A percentile compares a stretch with the other conserved stretches of the same genome.
Evolutionary conservation across 2,113 vertebrate species (phyloP).

Genomic region (Serinus canaria): DNA sequence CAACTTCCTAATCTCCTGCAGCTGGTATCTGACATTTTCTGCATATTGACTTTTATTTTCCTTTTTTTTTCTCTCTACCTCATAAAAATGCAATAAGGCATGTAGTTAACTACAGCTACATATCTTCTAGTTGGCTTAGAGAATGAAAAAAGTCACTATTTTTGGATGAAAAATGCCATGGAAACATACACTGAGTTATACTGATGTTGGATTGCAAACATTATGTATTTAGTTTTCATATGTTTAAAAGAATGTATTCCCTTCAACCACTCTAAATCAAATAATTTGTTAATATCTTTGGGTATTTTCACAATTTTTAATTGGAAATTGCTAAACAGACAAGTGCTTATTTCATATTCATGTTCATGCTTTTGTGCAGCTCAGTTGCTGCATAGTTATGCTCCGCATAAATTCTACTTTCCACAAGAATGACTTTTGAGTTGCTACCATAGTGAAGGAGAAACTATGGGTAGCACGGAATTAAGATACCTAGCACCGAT

Average conservation of each 20-base stretch:
- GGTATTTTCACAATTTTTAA: not conserved
- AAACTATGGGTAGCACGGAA: not conserved
- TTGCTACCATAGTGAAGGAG: not conserved
- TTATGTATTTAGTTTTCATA: not conserved
- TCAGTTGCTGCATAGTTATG: not conserved
- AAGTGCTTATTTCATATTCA: not conserved
- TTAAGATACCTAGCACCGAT: not conserved
- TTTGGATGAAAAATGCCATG: not conserved
- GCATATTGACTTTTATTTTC: not conserved
- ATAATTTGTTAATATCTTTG: not conserved
- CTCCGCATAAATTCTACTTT: not conserved
- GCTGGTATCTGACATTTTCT: not conserved
- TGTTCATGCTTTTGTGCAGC: not conserved
- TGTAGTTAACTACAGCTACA: not conserved
- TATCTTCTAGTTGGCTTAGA: not conserved
- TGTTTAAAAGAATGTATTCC: not conserved
- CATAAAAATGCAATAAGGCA: not conserved
- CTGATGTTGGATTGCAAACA: not conserved
- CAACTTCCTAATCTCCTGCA: not conserved
- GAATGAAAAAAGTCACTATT: not conserved
- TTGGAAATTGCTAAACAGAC: not conserved
- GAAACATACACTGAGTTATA: not conserved
- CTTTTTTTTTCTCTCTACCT: not conserved
- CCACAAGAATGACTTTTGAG: not conserved
- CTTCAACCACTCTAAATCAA: not conserved